These are phyloP conservation scores for Anoplius nigerrimus DNA, from an alignment of 2,888 invertebrate genomes.

Conservation along the genomic window DNA sequence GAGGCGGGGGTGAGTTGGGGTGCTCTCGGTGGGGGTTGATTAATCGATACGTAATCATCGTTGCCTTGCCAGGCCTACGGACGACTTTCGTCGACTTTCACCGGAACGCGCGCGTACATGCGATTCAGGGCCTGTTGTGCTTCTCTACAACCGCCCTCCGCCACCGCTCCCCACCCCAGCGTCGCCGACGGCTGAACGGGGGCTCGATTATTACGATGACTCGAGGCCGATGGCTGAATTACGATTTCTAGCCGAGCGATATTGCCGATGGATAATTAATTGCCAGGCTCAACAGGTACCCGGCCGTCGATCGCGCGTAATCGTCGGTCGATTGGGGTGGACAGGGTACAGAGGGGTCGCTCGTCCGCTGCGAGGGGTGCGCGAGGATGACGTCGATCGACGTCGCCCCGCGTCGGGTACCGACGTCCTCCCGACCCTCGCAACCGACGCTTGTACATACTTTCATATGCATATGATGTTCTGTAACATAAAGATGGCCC, in stretches of 20 bases:
- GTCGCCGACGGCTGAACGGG: too few species aligned
- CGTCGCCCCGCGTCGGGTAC: background rate
- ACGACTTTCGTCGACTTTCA: too few species aligned
- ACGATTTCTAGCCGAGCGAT: too few species aligned
- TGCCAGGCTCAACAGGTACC: conserved; percentile 1
- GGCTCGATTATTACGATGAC: too few species aligned
- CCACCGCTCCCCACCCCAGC: too few species aligned
- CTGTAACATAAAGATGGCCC: conserved; percentile 46
- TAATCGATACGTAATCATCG: conserved; percentile 7
- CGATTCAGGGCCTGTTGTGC: too few species aligned
- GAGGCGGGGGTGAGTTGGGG: conserved; percentile 12
- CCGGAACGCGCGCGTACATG: too few species aligned
- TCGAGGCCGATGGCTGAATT: too few species aligned
- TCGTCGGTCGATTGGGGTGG: background rate
- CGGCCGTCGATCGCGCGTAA: background rate
- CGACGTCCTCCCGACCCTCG: background rate
- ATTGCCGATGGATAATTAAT: background rate
- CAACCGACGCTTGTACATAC: conserved; percentile 1
- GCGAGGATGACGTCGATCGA: background rate
- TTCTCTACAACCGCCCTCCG: too few species aligned
- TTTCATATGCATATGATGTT: conserved; percentile 18
- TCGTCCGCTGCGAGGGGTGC: too few species aligned
- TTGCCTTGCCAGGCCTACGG: background rate
- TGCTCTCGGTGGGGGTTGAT: background rate
- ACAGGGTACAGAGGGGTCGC: background rate